phyloP scores from a whole-genome alignment of 2,113 vertebrate genomes.

The Oreochromis niloticus region DNA sequence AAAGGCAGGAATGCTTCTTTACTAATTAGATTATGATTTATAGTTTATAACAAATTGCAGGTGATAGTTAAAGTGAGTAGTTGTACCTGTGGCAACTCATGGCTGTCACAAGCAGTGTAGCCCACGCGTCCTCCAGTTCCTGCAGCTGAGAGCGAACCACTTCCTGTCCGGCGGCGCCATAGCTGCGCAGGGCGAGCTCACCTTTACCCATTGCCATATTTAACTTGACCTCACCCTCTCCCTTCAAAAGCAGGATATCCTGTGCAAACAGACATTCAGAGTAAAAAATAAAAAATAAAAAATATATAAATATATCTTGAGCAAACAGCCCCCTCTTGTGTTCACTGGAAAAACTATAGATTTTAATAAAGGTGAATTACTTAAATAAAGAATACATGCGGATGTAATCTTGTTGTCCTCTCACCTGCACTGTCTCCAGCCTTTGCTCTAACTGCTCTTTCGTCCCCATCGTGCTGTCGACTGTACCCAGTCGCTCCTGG shows the following conservation, averaged over 20 bases:
- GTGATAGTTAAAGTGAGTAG: background rate
- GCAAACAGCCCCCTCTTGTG: conserved; percentile 51
- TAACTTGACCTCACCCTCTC: conserved; percentile 93
- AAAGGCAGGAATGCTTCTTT: background rate
- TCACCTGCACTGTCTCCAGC: conserved; percentile 85
- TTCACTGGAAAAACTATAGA: background rate
- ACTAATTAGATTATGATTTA: background rate
- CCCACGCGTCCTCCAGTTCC: conserved; percentile 83
- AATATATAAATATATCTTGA: background rate
- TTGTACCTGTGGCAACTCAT: conserved; percentile 81
- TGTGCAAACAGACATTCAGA: conserved; percentile 51
- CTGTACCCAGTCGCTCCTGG: conserved; percentile 77
- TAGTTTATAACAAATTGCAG: background rate
- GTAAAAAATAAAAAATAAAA: background rate
- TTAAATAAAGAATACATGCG: background rate
- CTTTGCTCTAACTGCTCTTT: conserved; percentile 82
- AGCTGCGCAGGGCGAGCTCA: conserved; percentile 82
- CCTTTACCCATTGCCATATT: conserved; percentile 95
- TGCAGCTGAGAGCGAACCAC: conserved; percentile 82
- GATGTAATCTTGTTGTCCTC: background rate
- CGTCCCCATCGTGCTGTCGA: conserved; percentile 82
- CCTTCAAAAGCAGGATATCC: conserved; percentile 96
- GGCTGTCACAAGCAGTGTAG: conserved; percentile 77
- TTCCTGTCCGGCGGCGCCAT: conserved; percentile 79
- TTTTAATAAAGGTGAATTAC: background rate